Evolutionary conservation across 2,797 vertebrate species (phyloP).

Genomic region (Gallinago stenura): DNA sequence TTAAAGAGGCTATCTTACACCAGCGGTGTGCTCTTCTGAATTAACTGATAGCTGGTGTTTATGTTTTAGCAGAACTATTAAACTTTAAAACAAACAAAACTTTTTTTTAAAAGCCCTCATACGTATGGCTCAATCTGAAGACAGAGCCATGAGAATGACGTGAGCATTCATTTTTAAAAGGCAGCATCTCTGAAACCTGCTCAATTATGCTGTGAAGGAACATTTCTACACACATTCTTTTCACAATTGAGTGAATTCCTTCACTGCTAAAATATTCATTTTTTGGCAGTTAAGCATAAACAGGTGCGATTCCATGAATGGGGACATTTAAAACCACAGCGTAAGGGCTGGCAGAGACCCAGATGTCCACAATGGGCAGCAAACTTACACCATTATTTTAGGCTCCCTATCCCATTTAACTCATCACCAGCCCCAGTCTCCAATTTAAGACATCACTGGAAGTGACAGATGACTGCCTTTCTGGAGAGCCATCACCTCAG

Average conservation of each 20-base stretch:
- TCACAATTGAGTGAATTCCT: conserved; percentile 43
- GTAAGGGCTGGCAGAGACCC: not conserved
- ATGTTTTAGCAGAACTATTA: not conserved
- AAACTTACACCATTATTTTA: not conserved
- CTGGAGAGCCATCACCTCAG: not conserved
- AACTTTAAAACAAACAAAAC: not conserved
- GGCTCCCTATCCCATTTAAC: not conserved
- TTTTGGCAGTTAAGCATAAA: conserved; percentile 42
- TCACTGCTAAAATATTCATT: conserved; percentile 28
- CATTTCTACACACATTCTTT: conserved; percentile 21
- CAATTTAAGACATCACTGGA: not conserved
- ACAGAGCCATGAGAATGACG: not conserved
- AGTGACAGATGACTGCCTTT: not conserved
- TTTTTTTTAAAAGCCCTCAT: not conserved
- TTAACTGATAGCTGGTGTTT: not conserved
- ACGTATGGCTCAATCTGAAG: not conserved
- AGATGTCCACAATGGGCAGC: conserved; percentile 1
- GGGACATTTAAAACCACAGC: conserved; percentile 34
- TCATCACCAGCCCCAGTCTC: not conserved
- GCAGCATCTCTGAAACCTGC: conserved; percentile 21
- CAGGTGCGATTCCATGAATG: conserved; percentile 53
- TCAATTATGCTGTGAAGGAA: not conserved
- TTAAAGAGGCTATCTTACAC: not conserved
- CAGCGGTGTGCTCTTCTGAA: conserved; percentile 14
- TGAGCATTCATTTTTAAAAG: not conserved